Conservation (phyloP, 2,888 invertebrate genomes). For the Ormyrus pomaceus region DNA sequence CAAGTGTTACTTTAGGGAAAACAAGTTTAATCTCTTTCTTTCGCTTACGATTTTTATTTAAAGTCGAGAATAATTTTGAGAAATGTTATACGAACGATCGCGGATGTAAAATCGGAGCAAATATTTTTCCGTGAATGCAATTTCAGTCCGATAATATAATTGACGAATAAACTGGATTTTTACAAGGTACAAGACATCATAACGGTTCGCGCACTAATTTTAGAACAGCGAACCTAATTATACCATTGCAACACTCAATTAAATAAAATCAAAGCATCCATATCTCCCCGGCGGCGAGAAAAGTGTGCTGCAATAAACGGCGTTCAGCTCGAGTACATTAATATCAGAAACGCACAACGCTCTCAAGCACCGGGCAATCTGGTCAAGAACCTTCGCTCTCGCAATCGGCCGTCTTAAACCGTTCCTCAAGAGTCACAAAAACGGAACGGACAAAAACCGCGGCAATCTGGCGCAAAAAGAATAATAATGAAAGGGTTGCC, state of each 20-base stretch:
- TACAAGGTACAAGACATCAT: no score
- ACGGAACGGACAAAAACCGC: background rate
- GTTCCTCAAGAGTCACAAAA: no score
- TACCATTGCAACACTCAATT: conserved; percentile 7
- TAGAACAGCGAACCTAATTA: background rate
- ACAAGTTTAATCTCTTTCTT: no score
- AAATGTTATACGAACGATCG: no score
- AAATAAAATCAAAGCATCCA: conserved; percentile 10
- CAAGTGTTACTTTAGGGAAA: no score
- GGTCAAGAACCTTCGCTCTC: conserved; percentile 12
- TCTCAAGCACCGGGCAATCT: background rate
- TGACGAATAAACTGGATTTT: no score
- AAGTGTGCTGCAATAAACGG: background rate
- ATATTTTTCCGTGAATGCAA: no score
- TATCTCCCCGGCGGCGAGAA: conserved; percentile 11
- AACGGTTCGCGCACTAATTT: no score
- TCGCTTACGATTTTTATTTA: no score
- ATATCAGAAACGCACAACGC: background rate
- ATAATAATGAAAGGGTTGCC: conserved; percentile 39
- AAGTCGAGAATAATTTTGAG: no score
- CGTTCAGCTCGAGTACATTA: background rate
- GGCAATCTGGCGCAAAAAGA: background rate
- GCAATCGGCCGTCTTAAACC: conserved; percentile 4
- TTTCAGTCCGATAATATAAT: no score
- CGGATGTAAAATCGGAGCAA: no score